Evolutionary conservation across 2,888 invertebrate genomes (phyloP).

Genomic region (Drosophila mimica): DNA sequence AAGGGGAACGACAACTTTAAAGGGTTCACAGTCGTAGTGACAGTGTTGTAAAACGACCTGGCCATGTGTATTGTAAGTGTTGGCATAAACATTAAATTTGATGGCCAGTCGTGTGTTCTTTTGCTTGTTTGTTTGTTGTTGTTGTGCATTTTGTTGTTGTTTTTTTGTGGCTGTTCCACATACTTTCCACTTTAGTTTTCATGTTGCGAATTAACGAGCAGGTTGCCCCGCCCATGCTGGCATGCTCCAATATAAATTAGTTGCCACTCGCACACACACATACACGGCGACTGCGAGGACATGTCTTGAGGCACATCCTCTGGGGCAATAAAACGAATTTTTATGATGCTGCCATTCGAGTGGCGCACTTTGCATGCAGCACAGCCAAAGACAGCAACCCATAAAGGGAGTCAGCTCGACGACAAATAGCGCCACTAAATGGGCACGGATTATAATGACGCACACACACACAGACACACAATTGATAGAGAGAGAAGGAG

Average conservation of each 20-base stretch:
- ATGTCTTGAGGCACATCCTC: constrained; percentile 70
- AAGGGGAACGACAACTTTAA: constrained; percentile 60
- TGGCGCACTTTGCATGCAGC: constrained; percentile 73
- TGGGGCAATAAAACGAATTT: constrained; percentile 79
- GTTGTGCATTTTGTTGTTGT: constrained; percentile 1
- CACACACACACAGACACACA: constrained; percentile 29
- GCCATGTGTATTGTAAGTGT: constrained; percentile 69
- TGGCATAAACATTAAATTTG: constrained; percentile 80
- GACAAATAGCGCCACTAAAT: constrained; percentile 78
- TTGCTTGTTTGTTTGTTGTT: constrained; percentile 13
- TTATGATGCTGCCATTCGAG: constrained; percentile 72
- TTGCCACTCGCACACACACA: constrained; percentile 41
- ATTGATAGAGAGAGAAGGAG: not conserved
- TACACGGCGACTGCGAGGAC: constrained; percentile 42
- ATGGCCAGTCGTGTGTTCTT: constrained; percentile 52
- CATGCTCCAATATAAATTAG: constrained; percentile 62
- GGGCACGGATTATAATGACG: constrained; percentile 80
- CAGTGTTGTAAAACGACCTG: constrained; percentile 66
- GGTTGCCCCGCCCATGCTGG: constrained; percentile 45
- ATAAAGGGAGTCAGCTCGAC: constrained; percentile 75
- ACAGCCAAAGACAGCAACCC: constrained; percentile 48
- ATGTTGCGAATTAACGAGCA: constrained; percentile 77
- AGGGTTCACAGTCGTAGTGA: constrained; percentile 64
- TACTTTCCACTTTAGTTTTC: constrained; percentile 77
- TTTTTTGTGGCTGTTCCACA: constrained; percentile 41